Conservation (phyloP, 2,888 invertebrate genomes). For the Noctua fimbriata region DNA sequence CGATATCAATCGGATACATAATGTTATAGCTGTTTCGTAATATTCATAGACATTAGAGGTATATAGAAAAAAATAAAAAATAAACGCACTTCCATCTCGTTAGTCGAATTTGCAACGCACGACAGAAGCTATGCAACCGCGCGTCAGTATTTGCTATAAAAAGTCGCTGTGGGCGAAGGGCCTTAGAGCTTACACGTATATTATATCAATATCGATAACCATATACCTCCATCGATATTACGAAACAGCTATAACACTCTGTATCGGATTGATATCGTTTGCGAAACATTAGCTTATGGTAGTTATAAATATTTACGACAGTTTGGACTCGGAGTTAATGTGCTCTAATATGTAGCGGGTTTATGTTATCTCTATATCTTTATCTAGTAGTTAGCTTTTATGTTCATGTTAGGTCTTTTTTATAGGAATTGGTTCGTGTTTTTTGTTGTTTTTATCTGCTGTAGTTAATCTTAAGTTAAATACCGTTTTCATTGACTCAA, state of each 20-base stretch:
- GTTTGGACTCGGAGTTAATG: constrained; percentile 28
- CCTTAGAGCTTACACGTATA: constrained; percentile 6
- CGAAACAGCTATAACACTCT: constrained; percentile 33
- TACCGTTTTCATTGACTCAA: background rate
- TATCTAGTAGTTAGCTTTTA: constrained; percentile 5
- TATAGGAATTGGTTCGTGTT: background rate
- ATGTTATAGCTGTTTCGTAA: no score
- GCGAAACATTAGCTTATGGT: constrained; percentile 38
- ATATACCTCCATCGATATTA: constrained; percentile 22
- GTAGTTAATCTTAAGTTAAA: background rate
- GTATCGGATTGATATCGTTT: constrained; percentile 46
- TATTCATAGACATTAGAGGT: background rate
- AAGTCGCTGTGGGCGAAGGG: background rate
- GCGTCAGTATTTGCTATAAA: background rate
- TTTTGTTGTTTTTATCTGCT: background rate
- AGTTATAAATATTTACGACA: constrained; percentile 51
- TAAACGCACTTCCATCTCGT: background rate
- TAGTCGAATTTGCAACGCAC: background rate
- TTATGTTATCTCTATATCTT: constrained; percentile 5
- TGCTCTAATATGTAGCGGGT: constrained; percentile 39
- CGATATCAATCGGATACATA: no score
- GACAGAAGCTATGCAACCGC: background rate
- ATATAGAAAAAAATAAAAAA: background rate
- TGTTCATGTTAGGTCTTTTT: constrained; percentile 4
- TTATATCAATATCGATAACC: constrained; percentile 29